These are phyloP conservation scores for Phacellophora camtschatica DNA, from an alignment of 30 jellyfish, hydroid and myxozoan genomes.

Conservation along the genomic window DNA sequence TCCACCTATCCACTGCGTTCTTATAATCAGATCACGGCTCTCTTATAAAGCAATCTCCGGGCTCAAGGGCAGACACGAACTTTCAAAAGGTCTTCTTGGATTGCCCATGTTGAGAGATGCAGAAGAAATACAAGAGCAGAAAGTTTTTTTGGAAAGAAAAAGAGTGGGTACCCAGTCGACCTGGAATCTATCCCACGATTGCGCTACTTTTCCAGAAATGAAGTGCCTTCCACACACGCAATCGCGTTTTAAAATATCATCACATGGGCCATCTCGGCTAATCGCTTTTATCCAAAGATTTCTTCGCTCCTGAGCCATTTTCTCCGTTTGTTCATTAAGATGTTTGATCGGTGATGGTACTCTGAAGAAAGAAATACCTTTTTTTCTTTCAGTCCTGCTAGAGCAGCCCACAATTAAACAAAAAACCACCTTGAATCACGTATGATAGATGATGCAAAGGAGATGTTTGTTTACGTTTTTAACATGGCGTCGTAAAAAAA, in stretches of 20 bases:
- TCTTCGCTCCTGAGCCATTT: constrained; percentile 23
- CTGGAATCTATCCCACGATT: constrained; percentile 27
- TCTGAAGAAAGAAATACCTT: constrained; percentile 12
- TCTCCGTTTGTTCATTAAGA: constrained; percentile 33
- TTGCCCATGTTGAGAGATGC: no score
- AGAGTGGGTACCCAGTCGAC: constrained; percentile 57
- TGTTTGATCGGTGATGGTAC: constrained; percentile 35
- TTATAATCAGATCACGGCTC: no score
- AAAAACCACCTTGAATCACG: no score
- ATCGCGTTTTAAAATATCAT: constrained; percentile 33
- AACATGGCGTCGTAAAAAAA: no score
- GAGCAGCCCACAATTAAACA: constrained; percentile 24
- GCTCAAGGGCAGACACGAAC: no score
- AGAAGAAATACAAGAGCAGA: no score
- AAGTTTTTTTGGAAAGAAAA: no score
- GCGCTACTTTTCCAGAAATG: constrained; percentile 52
- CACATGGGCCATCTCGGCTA: constrained; percentile 34
- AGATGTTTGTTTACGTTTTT: no score
- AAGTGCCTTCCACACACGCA: constrained; percentile 57
- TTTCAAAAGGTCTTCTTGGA: no score
- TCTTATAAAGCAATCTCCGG: no score
- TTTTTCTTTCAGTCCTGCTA: background rate
- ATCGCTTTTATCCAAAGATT: constrained; percentile 33
- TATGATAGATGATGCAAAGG: no score
- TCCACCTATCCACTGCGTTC: no score